Evolutionary conservation across 1,140 invertebrate genomes (phyloP), one percentile per base, ranked within the genome.

Genomic region (Hycleus phaleratus): DNA sequence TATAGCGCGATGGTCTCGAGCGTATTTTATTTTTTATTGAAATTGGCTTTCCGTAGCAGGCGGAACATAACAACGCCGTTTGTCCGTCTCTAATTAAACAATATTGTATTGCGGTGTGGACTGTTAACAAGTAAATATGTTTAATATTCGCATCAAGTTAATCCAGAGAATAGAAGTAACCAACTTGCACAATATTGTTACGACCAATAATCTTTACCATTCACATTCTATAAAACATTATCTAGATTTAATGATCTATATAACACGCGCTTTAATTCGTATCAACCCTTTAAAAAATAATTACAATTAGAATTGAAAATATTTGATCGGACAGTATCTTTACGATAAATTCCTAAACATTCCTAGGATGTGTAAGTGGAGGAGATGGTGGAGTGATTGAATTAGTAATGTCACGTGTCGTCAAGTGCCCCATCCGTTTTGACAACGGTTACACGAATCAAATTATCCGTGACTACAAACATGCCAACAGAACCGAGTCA

Each of bases 361-460:
- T 32, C 2, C 7, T 32, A 7, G 7, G 7, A 32, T 4, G 7
- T 32, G 32, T 32, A 32, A 32, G 3, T 32, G 32, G 32, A 5
- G 32, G 4, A 32, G 32, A 32, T 5, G 32, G 32, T 32, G 32
- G 32, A 32, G 32, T 32, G 32, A 32, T 32, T 7, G 59, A 68
- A 64, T 68, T 65, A 65, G 56, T 58, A 62, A 67, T 62, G 65
- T 68, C 65, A 65, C 63, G 59, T 68, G 67, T 67, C 67, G 65
- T 64, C 65, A 64, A 67, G 65, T 68, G 62, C 62, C 64, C 67
- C 59, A 66, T 68, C 65, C 62, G 58, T 54, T 62, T 60, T 67
- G 67, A 68, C 67, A 68, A 68, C 67, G 67, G 67, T 68, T 68
- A 62, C 62, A 65, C 63, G 67, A 68, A 68, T 68, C 63, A 67